Evolutionary conservation across 2,888 invertebrate genomes (phyloP), one percentile per base, ranked within the genome.

Genomic region (Agrotis puta): DNA sequence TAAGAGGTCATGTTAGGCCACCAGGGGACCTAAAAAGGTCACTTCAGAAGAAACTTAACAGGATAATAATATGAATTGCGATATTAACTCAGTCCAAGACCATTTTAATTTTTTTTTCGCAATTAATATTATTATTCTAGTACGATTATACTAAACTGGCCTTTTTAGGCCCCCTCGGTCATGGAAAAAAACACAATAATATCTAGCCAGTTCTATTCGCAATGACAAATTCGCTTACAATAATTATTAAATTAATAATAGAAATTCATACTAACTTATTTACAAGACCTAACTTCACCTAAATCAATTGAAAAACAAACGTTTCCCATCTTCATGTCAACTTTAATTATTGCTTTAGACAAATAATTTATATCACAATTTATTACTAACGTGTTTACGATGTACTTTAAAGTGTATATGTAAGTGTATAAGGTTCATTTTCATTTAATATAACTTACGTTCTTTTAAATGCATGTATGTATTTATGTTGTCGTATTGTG

Each of bases 241-340:
- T 84, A 83, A 82, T 84, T 75, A 81, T 74, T 82, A 92, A 91
- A 91, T 57, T 91, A 89, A 89, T 88, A 92, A 90, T 89, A 88
- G 67, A 89, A 90, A 91, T 89, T 90, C 89, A 90, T 81, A 84
- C 92, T 94, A 92, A 92, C 88, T 90, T 94, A 94, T 92, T 89
- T 92, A 92, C 92, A 93, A 84, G 88, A 90, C 83, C 85, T 88
- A 91, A 80, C 86, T 88, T 91, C 87, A 84, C 83, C 85, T 90
- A 91, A 79, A 67, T 84, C 76, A 83, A n/a, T 87, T 85, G 83
- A 90, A 89, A 87, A 83, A 86, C 84, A 79, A 86, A 74, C 47
- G 87, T 87, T 91, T 88, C 87, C 91, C 87, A 70, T 82, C 87
- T 82, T 88, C 81, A 88, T 89, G 87, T 85, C 81, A 88, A 90